These are phyloP conservation scores for Apodemus sylvaticus DNA, from an alignment of 2,113 vertebrate genomes.

Conservation along the genomic window DNA sequence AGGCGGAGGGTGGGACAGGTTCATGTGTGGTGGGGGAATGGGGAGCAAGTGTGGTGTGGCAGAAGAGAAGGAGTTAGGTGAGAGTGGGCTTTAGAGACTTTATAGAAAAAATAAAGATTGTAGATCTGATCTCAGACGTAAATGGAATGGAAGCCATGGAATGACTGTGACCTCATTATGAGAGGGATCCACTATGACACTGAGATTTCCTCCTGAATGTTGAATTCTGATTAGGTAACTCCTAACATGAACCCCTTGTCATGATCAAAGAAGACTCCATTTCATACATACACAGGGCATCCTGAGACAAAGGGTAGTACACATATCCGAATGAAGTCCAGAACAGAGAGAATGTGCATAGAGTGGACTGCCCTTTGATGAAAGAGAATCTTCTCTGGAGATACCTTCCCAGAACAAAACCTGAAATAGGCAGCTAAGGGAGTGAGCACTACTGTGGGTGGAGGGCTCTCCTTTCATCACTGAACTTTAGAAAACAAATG, in stretches of 20 bases:
- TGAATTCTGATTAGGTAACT: not conserved
- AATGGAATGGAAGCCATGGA: not conserved
- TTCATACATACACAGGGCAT: not conserved
- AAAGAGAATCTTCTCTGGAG: not conserved
- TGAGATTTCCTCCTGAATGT: not conserved
- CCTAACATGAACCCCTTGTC: not conserved
- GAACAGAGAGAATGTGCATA: not conserved
- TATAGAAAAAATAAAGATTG: not conserved
- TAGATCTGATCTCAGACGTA: not conserved
- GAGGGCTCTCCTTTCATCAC: no score
- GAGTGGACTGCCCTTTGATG: not conserved
- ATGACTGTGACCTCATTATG: not conserved
- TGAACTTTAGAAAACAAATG: not conserved
- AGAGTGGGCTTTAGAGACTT: not conserved
- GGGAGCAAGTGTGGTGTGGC: not conserved
- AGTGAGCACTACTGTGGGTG: fast-evolving
- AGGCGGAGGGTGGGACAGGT: not conserved
- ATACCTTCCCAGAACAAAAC: not conserved
- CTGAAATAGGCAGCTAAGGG: not conserved
- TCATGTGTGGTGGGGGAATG: no score
- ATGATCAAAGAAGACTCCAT: not conserved
- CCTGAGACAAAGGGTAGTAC: not conserved
- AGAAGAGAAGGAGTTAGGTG: not conserved
- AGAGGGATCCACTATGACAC: not conserved
- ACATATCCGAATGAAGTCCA: not conserved